A percentile compares a stretch with the other conserved stretches of the same genome.
These are phyloP conservation scores for Microctenopoma stevenorrisi DNA, from an alignment of 2,797 vertebrate species.

Conservation along the genomic window DNA sequence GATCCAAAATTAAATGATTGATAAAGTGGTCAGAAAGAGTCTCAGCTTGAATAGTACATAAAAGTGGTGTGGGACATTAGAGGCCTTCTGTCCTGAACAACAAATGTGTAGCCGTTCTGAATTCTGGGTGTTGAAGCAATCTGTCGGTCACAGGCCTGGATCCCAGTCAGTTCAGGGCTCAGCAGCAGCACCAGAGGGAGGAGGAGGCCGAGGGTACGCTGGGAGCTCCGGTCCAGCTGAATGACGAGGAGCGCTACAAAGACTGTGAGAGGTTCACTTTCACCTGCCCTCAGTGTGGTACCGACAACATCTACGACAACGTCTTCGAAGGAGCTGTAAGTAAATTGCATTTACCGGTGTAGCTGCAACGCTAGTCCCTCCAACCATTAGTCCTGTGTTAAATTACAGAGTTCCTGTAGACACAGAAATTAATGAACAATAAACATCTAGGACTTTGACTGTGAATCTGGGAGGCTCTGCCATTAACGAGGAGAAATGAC, in stretches of 20 bases:
- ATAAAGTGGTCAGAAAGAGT: no score
- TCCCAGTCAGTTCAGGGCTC: slow-evolving; percentile 91
- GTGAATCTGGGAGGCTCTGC: no score
- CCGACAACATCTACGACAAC: slow-evolving; percentile 92
- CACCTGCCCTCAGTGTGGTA: slow-evolving; percentile 89
- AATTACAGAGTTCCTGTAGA: not conserved
- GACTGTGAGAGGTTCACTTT: slow-evolving; percentile 94
- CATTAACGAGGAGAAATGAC: no score
- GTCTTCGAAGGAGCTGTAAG: slow-evolving; percentile 90
- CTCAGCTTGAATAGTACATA: no score
- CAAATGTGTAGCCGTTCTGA: no score
- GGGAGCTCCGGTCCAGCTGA: slow-evolving; percentile 91
- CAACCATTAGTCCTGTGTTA: not conserved
- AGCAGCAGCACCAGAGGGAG: slow-evolving; percentile 91
- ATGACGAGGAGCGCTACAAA: slow-evolving; percentile 94
- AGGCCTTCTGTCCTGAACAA: no score
- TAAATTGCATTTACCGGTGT: not conserved
- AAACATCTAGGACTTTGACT: no score
- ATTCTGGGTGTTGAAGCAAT: not conserved
- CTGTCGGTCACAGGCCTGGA: slow-evolving; percentile 87
- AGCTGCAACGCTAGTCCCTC: not conserved
- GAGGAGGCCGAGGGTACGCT: slow-evolving; percentile 90
- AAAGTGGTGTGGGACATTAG: no score
- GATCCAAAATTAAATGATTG: no score
- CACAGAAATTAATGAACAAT: not conserved